phyloP scores from a whole-genome alignment of 2,888 invertebrate genomes.

The Bibio marci region DNA sequence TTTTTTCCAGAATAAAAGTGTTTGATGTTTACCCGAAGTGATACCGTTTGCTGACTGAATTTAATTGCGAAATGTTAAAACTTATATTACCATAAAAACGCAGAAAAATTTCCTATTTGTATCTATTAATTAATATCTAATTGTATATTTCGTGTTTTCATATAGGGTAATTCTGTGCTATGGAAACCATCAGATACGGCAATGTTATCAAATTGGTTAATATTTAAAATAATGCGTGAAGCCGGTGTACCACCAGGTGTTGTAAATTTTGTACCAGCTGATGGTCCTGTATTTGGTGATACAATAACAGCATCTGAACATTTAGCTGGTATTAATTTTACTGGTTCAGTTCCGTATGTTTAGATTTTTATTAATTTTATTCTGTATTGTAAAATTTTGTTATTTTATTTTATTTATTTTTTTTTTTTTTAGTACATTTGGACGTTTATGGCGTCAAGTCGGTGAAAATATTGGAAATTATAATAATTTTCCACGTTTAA shows the following conservation, averaged over 20 bases:
- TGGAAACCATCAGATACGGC: conserved; percentile 99
- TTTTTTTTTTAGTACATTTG: conserved; percentile 54
- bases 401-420: conserved; percentile 6
- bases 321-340: conserved; percentile 92
- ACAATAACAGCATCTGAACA: conserved; percentile 69
- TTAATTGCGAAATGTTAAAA: no score
- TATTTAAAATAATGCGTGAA: conserved; percentile 84
- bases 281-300: conserved; percentile 91
- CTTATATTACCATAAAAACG: no score
- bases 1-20: no score
- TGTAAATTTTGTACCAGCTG: conserved; percentile 92
- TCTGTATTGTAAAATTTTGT: conserved; percentile 3
- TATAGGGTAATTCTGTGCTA: conserved; percentile 84
- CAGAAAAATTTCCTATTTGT: neutral
- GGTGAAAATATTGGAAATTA: conserved; percentile 74
- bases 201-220: conserved; percentile 84
- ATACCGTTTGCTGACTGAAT: no score
- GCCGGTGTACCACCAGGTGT: conserved; percentile 94
- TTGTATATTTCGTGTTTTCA: conserved; percentile 8
- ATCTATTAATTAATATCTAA: neutral
- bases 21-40: no score
- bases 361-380: conserved; percentile 10
- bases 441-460: conserved; percentile 82
- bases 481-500: conserved; percentile 78
- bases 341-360: conserved; percentile 86